Evolutionary conservation across 2,888 invertebrate species (phyloP), one percentile per base, ranked within the genome.

Genomic region (Patella depressa): DNA sequence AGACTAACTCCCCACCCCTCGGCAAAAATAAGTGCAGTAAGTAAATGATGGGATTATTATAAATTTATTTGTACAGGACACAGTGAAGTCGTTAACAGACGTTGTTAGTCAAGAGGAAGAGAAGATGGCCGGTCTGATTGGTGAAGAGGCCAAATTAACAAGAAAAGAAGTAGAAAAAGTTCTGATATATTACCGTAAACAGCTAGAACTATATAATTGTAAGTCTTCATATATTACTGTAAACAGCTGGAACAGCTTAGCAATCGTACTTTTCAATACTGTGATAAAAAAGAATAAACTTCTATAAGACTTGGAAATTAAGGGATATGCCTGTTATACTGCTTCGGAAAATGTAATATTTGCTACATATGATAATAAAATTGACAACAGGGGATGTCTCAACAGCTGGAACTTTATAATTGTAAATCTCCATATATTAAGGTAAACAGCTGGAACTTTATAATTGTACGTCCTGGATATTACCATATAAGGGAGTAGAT

Each of bases 161-260:
- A 15, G 57, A 29, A 55, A 45, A 59, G 74, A 74, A 59, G 59
- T 57, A 34, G 74, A 74, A 19, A 34, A 29, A 34, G 57, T 74
- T 0, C 19, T 74, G 59, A 24, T 45, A 17, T 57, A 55, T 65
- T 82, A 83, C 73, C 65, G 77, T 59, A 75, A 78, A 17, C 75
- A 80, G 53, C 75, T 82, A 77, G 69, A 75, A 14, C 78, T 81
- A 14, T 73, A 65, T 34, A 76, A 80, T 29, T 71, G 83, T 83
- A 70, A 77, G 80, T 77, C 12, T 12, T 74, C n/a, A 15, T 45
- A 3, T 57, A 55, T 74, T 82, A 83, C 73, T 53, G 78, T 59
- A 74, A 78, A 17, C 75, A 80, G 53, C 77, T 9, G 17, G 19
- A 70, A 72, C 19, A 24, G 24, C 24, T 24, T 24, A 24, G 24